A percentile compares a stretch with the other conserved stretches of the same genome.
These are phyloP conservation scores for Cotesia vestalis DNA, from an alignment of 1,140 invertebrate genomes.

Conservation along the genomic window DNA sequence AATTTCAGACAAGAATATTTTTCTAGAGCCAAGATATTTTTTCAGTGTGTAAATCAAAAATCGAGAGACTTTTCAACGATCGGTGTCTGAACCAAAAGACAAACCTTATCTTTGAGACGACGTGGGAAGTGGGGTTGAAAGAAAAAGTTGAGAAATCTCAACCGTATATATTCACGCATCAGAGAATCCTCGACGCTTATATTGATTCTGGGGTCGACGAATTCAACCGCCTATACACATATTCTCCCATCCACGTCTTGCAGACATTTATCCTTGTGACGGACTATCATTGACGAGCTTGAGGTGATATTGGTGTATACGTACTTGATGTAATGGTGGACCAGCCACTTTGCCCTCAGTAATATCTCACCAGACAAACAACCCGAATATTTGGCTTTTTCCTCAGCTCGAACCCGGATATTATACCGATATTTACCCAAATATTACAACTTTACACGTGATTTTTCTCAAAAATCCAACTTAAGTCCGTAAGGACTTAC, in stretches of 20 bases:
- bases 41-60: background rate
- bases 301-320: background rate
- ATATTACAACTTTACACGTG: no score
- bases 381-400: slow-evolving; percentile 39
- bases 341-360: slow-evolving; percentile 32
- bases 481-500: no score
- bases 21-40: no score
- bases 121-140: slow-evolving; percentile 26
- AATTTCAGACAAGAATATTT: no score
- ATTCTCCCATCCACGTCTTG: background rate
- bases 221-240: slow-evolving; percentile 35
- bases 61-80: background rate
- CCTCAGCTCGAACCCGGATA: slow-evolving; percentile 5
- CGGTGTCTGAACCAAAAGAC: slow-evolving; percentile 35
- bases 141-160: slow-evolving; percentile 29
- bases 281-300: slow-evolving; percentile 1
- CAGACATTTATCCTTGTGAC: background rate
- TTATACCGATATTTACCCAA: slow-evolving; percentile 46
- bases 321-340: background rate
- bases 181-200: slow-evolving; percentile 41
- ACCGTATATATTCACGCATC: slow-evolving; percentile 32
- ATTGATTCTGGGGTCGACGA: slow-evolving; percentile 45
- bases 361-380: slow-evolving; percentile 54
- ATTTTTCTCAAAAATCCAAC: no score
- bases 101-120: slow-evolving; percentile 37